Evolutionary conservation across 2,113 vertebrate genomes (phyloP).

Genomic region (Bos javanicus): DNA sequence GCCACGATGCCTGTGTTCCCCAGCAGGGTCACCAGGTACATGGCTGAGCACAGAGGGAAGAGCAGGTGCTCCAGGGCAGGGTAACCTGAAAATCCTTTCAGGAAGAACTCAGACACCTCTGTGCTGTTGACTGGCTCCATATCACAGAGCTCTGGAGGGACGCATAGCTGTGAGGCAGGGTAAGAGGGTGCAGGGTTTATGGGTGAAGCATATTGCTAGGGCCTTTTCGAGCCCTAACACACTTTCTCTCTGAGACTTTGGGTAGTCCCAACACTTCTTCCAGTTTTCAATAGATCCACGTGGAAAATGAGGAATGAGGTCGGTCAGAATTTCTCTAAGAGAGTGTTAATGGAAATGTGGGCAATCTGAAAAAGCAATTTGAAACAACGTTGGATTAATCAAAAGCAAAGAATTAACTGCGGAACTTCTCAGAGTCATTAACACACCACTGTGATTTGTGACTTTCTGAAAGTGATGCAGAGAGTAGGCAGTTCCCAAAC

Average conservation of each 20-base stretch:
- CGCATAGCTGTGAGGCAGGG: no score
- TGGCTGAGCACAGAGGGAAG: conserved; percentile 57
- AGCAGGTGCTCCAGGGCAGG: conserved; percentile 46
- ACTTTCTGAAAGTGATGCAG: background rate
- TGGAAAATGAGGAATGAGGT: no score
- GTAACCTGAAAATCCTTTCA: conserved; percentile 69
- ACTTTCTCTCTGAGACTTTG: no score
- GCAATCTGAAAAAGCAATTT: background rate
- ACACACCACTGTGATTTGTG: background rate
- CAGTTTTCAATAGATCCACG: no score
- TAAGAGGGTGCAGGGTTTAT: no score
- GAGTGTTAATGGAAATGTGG: background rate
- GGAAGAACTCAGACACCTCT: background rate
- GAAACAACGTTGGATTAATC: background rate
- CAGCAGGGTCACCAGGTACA: conserved; percentile 71
- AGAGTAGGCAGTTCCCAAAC: background rate
- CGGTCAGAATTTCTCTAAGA: background rate
- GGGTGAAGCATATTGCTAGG: no score
- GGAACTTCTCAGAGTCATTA: background rate
- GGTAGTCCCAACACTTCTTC: no score
- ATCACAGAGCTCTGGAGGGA: no score
- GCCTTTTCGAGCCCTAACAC: no score
- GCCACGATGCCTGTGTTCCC: conserved; percentile 60
- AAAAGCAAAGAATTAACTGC: background rate
- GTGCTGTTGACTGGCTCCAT: no score